A percentile compares a stretch with the other conserved stretches of the same genome.
phyloP scores from a whole-genome alignment of 2,888 invertebrate genomes.

The Zhengitettix transpicula region DNA sequence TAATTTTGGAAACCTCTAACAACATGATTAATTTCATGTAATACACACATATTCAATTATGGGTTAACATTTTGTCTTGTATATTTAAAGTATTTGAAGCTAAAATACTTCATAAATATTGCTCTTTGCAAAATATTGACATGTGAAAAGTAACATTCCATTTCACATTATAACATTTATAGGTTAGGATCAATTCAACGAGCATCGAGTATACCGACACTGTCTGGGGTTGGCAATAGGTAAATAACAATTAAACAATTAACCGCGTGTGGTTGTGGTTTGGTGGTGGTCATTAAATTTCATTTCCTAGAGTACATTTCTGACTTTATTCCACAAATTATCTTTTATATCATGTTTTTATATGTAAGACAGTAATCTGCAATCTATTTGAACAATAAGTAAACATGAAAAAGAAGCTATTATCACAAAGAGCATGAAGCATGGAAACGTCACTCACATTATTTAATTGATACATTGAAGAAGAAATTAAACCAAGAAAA shows the following conservation, averaged over 20 bases:
- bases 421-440: too few species aligned
- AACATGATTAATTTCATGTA: background rate
- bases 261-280: background rate
- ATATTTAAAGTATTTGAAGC: background rate
- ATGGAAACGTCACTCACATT: too few species aligned
- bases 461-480: too few species aligned
- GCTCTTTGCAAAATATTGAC: too few species aligned
- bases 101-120: background rate
- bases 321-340: background rate
- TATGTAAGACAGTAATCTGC: too few species aligned
- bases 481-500: too few species aligned
- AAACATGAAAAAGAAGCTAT: too few species aligned
- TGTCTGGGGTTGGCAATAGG: slow-evolving; percentile 59
- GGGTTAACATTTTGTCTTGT: background rate
- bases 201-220: slow-evolving; percentile 80
- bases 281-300: background rate
- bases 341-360: background rate
- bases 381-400: too few species aligned
- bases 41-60: background rate
- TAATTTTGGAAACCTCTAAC: too few species aligned
- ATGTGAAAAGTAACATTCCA: background rate
- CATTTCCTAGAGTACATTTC: background rate
- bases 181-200: slow-evolving; percentile 62
- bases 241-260: slow-evolving; percentile 26
- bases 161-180: slow-evolving; percentile 18